A percentile compares a stretch with the other conserved stretches of the same genome.
phyloP scores from a whole-genome alignment of 2,113 vertebrate species.

The Microtus montanus region DNA sequence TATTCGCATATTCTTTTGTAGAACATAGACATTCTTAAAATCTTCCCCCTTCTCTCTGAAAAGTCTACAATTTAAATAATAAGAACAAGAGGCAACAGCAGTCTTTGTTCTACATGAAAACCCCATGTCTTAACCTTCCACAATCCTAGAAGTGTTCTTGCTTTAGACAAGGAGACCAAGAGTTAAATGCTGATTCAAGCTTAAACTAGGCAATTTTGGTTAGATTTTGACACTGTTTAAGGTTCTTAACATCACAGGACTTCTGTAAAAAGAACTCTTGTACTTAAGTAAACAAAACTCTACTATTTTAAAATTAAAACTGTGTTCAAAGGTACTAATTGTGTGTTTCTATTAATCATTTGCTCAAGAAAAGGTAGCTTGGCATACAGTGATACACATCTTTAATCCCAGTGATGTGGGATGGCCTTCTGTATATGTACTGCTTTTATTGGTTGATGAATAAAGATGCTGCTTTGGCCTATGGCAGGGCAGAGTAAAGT shows the following conservation, averaged over 20 bases:
- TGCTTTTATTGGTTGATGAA: too few relatives aligned
- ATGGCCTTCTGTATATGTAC: too few relatives aligned
- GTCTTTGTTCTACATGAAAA: neutral
- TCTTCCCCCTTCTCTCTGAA: slow-evolving; percentile 16
- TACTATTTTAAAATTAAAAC: neutral
- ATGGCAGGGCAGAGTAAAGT: too few relatives aligned
- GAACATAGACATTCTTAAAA: neutral
- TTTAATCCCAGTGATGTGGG: neutral
- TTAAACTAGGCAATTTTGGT: neutral
- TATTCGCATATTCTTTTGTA: neutral
- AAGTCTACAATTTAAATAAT: neutral
- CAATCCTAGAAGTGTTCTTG: neutral
- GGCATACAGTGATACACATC: too few relatives aligned
- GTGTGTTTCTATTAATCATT: neutral
- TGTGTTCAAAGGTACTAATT: neutral
- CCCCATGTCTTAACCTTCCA: neutral
- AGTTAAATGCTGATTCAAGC: neutral
- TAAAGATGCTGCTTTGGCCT: too few relatives aligned
- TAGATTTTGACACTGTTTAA: neutral
- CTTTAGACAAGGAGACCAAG: neutral
- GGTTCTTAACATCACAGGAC: neutral
- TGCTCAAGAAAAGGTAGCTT: neutral
- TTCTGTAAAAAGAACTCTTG: neutral
- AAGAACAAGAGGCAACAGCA: neutral
- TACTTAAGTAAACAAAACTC: neutral